phyloP scores from a whole-genome alignment of 2,888 invertebrate genomes.

The Lypha dubia region DNA sequence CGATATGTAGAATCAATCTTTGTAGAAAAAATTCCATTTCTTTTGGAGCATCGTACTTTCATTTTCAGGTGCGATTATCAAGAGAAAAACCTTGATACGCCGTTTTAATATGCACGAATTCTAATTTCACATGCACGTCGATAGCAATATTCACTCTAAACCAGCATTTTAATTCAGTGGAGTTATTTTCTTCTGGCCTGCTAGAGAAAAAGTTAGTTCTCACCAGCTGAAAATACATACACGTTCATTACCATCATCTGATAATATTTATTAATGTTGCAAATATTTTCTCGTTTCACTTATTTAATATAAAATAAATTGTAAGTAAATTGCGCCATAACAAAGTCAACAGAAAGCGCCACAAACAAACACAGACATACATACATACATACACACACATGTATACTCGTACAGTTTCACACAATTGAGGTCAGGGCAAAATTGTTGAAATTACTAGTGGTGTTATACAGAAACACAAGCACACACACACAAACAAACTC shows the following conservation, averaged over 20 bases:
- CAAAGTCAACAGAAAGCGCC: slow-evolving; percentile 23
- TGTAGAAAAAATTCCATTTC: no score
- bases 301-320: slow-evolving; percentile 60
- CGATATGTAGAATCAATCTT: no score
- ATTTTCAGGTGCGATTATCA: no score
- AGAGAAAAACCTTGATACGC: no score
- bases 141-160: no score
- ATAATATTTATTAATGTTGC: slow-evolving; percentile 29
- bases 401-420: not conserved
- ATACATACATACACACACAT: slow-evolving; percentile 3
- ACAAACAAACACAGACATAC: not conserved
- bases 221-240: not conserved
- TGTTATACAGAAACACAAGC: not conserved
- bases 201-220: not conserved
- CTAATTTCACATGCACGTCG: no score
- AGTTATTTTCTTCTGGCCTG: no score
- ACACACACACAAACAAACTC: not conserved
- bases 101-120: no score
- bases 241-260: slow-evolving; percentile 10
- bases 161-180: no score
- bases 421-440: slow-evolving; percentile 66
- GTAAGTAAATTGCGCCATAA: slow-evolving; percentile 56
- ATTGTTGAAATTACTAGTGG: slow-evolving; percentile 43
- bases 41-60: no score
- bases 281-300: slow-evolving; percentile 62